Evolutionary conservation across 37 sponge, comb jelly and placozoan genomes (phyloP).

Genomic region (Halichondria panicea): DNA sequence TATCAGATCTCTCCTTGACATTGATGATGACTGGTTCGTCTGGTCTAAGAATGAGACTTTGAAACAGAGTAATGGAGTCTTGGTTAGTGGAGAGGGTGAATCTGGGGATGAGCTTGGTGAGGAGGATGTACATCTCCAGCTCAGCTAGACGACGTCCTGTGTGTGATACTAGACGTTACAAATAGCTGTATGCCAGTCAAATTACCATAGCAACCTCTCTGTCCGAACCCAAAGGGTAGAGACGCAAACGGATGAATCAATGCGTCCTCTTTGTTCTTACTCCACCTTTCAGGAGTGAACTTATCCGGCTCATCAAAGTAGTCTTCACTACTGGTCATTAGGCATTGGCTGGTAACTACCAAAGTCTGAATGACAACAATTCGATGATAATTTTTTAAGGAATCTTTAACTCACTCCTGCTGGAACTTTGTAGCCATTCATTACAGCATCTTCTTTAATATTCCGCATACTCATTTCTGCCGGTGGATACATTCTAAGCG

Average conservation of each 20-base stretch:
- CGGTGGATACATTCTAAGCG: slow-evolving; percentile 40
- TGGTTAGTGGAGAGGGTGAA: slow-evolving; percentile 3
- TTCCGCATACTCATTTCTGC: slow-evolving; percentile 7
- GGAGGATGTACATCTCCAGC: slow-evolving; percentile 6
- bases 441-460: slow-evolving; percentile 1
- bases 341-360: no score
- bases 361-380: neutral
- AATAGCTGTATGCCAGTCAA: no score
- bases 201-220: slow-evolving; percentile 39
- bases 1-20: neutral
- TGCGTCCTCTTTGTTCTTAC: neutral
- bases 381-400: neutral
- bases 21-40: slow-evolving; percentile 8
- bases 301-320: slow-evolving; percentile 33
- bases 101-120: neutral
- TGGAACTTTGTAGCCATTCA: slow-evolving; percentile 35
- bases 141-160: no score
- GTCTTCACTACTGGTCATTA: neutral
- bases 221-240: slow-evolving; percentile 50
- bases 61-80: neutral
- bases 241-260: slow-evolving; percentile 13
- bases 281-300: slow-evolving; percentile 50
- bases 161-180: no score
- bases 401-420: slow-evolving; percentile 21
- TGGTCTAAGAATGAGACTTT: neutral